Evolutionary conservation across 2,113 vertebrate species (phyloP).

Genomic region (Myocastor coypus): DNA sequence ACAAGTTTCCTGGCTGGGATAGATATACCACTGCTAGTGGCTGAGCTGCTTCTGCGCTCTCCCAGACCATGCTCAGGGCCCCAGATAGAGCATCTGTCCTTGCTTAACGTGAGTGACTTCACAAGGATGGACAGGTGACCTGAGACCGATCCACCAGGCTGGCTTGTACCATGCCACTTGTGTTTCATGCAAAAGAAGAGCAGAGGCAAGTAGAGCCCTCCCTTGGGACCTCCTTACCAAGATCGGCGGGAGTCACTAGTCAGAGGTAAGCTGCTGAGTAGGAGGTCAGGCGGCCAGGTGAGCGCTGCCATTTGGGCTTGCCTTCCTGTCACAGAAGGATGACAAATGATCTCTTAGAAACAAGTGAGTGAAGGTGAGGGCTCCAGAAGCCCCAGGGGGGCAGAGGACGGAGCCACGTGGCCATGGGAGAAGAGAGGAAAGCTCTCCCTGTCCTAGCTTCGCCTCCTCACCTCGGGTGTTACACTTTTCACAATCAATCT

Average conservation of each 20-base stretch:
- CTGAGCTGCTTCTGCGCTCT: not conserved
- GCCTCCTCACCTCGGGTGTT: not conserved
- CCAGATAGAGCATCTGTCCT: not conserved
- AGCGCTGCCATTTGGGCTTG: not conserved
- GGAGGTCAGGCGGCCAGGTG: not conserved
- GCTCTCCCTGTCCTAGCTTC: not conserved
- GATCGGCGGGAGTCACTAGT: not conserved
- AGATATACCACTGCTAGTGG: not conserved
- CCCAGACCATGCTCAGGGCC: not conserved
- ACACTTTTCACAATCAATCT: not conserved
- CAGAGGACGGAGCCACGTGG: not conserved
- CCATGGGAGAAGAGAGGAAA: not conserved
- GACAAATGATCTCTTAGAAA: not conserved
- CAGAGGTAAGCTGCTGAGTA: not conserved
- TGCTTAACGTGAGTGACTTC: not conserved
- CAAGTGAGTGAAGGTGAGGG: not conserved
- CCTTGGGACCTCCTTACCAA: not conserved
- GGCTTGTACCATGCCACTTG: not conserved
- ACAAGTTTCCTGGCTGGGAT: not conserved
- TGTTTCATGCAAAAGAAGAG: not conserved
- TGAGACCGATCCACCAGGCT: not conserved
- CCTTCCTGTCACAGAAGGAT: not conserved
- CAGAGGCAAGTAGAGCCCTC: not conserved
- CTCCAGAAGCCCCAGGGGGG: not conserved
- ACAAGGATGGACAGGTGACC: not conserved